A percentile compares a stretch with the other conserved stretches of the same genome.
phyloP scores from a whole-genome alignment of 2,888 invertebrate species.

The Mongoloraphidia duomilia region DNA sequence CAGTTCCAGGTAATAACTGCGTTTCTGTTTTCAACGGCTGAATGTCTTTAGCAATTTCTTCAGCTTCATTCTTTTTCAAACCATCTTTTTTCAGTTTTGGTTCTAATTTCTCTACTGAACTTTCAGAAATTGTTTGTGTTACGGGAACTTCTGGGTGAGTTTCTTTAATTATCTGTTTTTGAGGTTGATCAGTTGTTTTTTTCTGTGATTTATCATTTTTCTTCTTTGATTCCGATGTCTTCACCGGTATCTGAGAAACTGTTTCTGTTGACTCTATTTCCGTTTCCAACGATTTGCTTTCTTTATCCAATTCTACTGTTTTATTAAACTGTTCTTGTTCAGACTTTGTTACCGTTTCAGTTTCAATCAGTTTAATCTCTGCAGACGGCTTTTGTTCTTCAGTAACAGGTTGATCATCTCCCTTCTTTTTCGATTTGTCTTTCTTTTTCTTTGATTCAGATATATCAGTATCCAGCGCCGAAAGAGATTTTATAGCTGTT shows the following conservation, averaged over 20 bases:
- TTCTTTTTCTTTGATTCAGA: not conserved
- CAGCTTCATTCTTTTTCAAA: too few species aligned
- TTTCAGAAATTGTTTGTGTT: not conserved
- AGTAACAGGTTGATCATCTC: not conserved
- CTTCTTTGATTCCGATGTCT: too few species aligned
- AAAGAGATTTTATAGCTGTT: not conserved
- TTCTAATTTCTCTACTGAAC: too few species aligned
- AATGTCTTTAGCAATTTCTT: not conserved
- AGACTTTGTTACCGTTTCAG: too few species aligned
- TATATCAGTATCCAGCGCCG: not conserved
- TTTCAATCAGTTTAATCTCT: too few species aligned
- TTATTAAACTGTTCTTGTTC: conserved; percentile 3
- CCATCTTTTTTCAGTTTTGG: too few species aligned
- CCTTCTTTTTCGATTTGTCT: too few species aligned
- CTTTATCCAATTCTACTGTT: not conserved
- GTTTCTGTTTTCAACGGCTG: not conserved
- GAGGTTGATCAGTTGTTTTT: too few species aligned
- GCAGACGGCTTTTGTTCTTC: not conserved
- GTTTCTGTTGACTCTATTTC: conserved; percentile 3
- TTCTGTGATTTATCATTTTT: too few species aligned
- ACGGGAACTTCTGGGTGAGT: not conserved
- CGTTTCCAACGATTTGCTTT: not conserved
- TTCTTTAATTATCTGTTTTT: not conserved
- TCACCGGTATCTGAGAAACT: not conserved
- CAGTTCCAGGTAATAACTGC: too few species aligned